These are phyloP conservation scores for Molossus molossus DNA, from an alignment of 2,797 vertebrate species.

Conservation along the genomic window DNA sequence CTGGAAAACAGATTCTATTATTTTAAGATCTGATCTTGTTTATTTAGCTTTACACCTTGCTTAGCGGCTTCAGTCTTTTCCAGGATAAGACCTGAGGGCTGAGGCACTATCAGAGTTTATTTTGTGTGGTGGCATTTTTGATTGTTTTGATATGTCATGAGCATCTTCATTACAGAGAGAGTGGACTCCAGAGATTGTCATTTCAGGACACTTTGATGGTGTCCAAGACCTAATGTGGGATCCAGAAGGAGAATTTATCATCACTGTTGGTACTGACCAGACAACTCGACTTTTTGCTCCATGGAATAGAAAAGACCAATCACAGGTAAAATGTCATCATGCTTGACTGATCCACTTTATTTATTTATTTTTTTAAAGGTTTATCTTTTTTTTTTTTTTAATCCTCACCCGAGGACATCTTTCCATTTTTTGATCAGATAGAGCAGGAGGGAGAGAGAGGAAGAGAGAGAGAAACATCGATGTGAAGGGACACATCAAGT, in stretches of 20 bases:
- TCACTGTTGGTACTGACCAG: slow-evolving; percentile 97
- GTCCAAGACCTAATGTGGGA: slow-evolving; percentile 98
- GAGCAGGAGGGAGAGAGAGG: too few relatives aligned
- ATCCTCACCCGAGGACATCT: too few relatives aligned
- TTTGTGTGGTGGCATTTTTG: slow-evolving; percentile 19
- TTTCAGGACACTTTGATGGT: slow-evolving; percentile 96
- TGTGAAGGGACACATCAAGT: too few relatives aligned
- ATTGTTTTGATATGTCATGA: slow-evolving; percentile 51
- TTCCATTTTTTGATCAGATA: too few relatives aligned
- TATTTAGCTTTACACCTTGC: slow-evolving; percentile 39
- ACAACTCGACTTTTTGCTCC: slow-evolving; percentile 97
- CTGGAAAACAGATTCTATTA: slow-evolving; percentile 40
- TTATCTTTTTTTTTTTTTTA: too few relatives aligned
- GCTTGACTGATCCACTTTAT: not conserved
- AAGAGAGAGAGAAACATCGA: too few relatives aligned
- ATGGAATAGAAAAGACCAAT: slow-evolving; percentile 92
- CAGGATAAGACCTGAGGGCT: not conserved
- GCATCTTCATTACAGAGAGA: slow-evolving; percentile 89
- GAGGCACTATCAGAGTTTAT: not conserved
- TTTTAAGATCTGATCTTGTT: slow-evolving; percentile 42
- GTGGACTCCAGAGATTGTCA: slow-evolving; percentile 95
- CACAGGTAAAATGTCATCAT: slow-evolving; percentile 89
- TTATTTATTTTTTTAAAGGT: too few relatives aligned
- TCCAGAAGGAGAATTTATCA: slow-evolving; percentile 96
- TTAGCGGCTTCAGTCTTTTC: not conserved